Conservation (phyloP, 2,888 invertebrate genomes). For the Erebia aethiops region DNA sequence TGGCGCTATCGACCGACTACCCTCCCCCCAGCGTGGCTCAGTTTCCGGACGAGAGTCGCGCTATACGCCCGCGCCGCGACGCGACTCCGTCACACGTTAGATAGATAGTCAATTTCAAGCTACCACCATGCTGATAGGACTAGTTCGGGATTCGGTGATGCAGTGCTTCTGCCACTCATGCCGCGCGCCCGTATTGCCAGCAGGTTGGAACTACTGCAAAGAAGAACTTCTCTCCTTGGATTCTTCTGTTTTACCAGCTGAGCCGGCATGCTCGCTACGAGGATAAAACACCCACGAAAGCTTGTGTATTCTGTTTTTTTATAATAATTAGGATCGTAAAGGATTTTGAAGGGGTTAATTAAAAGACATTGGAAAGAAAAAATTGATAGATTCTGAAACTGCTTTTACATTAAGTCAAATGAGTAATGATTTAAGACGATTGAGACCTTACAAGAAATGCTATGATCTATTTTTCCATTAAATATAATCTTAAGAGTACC, state of each 20-base stretch:
- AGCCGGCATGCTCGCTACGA: conserved; percentile 56
- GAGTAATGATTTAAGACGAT: background rate
- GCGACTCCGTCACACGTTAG: conserved; percentile 77
- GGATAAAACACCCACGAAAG: conserved; percentile 58
- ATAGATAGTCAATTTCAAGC: conserved; percentile 77
- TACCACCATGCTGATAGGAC: conserved; percentile 91
- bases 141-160: conserved; percentile 95
- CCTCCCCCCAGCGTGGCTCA: conserved; percentile 81
- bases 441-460: background rate
- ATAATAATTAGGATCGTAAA: conserved; percentile 12
- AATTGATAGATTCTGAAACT: background rate
- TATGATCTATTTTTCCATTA: background rate
- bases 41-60: conserved; percentile 85
- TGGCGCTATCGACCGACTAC: conserved; percentile 83
- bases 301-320: conserved; percentile 36
- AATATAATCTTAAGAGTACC: background rate
- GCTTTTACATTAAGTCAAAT: background rate
- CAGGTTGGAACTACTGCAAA: conserved; percentile 83
- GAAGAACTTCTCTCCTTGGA: conserved; percentile 39
- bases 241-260: conserved; percentile 52
- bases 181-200: conserved; percentile 90
- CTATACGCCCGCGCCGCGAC: conserved; percentile 83
- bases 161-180: conserved; percentile 97
- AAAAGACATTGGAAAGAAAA: conserved; percentile 14
- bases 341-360: conserved; percentile 4